These are phyloP conservation scores for Galerucella pusilla DNA, from an alignment of 2,888 invertebrate species.

Conservation along the genomic window DNA sequence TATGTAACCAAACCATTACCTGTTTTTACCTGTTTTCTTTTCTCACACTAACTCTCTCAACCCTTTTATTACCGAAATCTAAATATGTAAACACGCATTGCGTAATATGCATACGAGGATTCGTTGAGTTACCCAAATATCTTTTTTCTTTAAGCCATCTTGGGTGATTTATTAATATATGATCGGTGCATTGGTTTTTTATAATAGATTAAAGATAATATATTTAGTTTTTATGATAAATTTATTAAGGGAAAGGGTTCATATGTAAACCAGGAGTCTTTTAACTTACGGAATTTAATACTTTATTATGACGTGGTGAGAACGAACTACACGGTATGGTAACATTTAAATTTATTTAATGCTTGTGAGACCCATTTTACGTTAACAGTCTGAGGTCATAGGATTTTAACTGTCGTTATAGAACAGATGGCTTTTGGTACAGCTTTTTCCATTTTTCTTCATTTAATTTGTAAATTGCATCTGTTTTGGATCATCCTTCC, in stretches of 20 bases:
- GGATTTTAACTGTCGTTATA: background rate
- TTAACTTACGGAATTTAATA: slow-evolving; percentile 17
- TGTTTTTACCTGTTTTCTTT: slow-evolving; percentile 36
- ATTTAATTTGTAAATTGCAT: background rate
- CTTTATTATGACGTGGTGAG: slow-evolving; percentile 20
- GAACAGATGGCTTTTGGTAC: slow-evolving; percentile 1
- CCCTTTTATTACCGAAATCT: slow-evolving; percentile 29
- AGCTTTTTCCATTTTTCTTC: background rate
- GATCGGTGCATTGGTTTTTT: slow-evolving; percentile 52
- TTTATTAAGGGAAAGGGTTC: slow-evolving; percentile 52
- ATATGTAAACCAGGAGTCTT: slow-evolving; percentile 32
- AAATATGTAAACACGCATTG: slow-evolving; percentile 42
- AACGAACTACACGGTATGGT: slow-evolving; percentile 10
- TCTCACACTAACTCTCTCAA: slow-evolving; percentile 36
- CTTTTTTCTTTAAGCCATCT: slow-evolving; percentile 27
- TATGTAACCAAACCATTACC: slow-evolving; percentile 34
- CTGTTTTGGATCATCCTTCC: too few species aligned
- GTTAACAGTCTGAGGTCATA: background rate
- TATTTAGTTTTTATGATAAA: slow-evolving; percentile 58
- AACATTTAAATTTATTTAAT: slow-evolving; percentile 5
- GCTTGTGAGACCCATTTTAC: slow-evolving; percentile 12
- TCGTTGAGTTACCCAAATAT: slow-evolving; percentile 46
- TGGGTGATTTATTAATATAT: slow-evolving; percentile 57
- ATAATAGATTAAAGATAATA: slow-evolving; percentile 51
- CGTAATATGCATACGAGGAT: slow-evolving; percentile 51